phyloP scores from a whole-genome alignment of 1,140 invertebrate genomes.

The Camponotus vicinus region DNA sequence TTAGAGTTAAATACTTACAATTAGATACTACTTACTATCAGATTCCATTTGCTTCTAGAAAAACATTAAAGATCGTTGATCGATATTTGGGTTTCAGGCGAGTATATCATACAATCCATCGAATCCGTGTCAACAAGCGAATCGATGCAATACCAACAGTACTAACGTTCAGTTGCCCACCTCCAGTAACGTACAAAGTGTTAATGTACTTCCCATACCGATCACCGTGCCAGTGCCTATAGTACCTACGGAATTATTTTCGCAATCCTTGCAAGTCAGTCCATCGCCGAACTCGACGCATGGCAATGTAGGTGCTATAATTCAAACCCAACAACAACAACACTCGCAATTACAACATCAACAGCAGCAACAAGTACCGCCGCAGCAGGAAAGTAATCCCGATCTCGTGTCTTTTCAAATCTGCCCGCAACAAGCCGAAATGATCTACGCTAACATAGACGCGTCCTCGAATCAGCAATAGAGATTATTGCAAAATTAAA shows the following conservation, averaged over 20 bases:
- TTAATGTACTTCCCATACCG: constrained; percentile 80
- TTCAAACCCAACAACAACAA: constrained; percentile 71
- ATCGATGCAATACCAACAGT: constrained; percentile 78
- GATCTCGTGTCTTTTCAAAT: constrained; percentile 81
- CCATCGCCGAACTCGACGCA: constrained; percentile 67
- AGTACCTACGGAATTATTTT: constrained; percentile 81
- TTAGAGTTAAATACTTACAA: background rate
- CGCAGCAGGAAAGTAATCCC: constrained; percentile 69
- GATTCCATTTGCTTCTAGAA: background rate
- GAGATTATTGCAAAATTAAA: constrained; percentile 74
- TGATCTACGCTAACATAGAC: constrained; percentile 81
- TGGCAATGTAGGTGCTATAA: constrained; percentile 76
- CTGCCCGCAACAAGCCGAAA: constrained; percentile 78
- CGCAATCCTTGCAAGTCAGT: constrained; percentile 76
- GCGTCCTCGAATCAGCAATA: constrained; percentile 74
- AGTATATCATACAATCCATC: constrained; percentile 79
- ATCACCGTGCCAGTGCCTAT: constrained; percentile 81
- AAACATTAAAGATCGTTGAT: background rate
- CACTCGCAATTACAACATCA: constrained; percentile 65
- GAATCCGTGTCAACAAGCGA: constrained; percentile 76
- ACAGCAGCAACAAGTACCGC: constrained; percentile 66
- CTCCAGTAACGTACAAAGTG: constrained; percentile 74
- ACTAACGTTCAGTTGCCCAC: constrained; percentile 75
- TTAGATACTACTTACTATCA: background rate
- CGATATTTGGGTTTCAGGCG: constrained; percentile 72